These are phyloP conservation scores for Moxostoma hubbsi DNA, from an alignment of 2,797 vertebrate genomes.

Conservation along the genomic window DNA sequence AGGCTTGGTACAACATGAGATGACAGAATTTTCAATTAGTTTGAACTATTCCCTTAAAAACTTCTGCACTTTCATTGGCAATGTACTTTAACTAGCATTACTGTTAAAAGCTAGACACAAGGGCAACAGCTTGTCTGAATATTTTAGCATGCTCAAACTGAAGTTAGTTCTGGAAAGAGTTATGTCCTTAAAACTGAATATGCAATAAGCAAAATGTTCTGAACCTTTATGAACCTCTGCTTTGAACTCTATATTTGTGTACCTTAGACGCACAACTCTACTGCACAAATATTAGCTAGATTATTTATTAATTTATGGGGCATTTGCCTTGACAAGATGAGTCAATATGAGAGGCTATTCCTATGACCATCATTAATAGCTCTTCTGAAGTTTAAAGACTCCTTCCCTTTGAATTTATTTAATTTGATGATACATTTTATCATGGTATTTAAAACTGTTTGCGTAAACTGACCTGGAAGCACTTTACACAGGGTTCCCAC, in stretches of 20 bases:
- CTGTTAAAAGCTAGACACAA: background rate
- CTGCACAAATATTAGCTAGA: constrained; percentile 25
- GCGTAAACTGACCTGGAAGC: constrained; percentile 25
- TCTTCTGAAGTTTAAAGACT: background rate
- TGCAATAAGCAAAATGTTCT: background rate
- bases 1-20: background rate
- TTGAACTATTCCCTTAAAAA: background rate
- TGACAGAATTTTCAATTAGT: background rate
- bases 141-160: background rate
- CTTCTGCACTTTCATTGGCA: constrained; percentile 26
- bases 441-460: constrained; percentile 22
- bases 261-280: background rate
- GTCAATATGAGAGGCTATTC: background rate
- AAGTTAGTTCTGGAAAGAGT: background rate
- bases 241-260: constrained; percentile 27
- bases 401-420: background rate
- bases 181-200: background rate
- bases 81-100: background rate
- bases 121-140: background rate
- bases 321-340: background rate
- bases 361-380: background rate
- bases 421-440: background rate
- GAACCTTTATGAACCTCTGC: background rate
- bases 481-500: constrained; percentile 1
- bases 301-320: constrained; percentile 21